These are phyloP conservation scores for Porites lobata DNA, from an alignment of 92 coral and sea anemone species.

Conservation along the genomic window DNA sequence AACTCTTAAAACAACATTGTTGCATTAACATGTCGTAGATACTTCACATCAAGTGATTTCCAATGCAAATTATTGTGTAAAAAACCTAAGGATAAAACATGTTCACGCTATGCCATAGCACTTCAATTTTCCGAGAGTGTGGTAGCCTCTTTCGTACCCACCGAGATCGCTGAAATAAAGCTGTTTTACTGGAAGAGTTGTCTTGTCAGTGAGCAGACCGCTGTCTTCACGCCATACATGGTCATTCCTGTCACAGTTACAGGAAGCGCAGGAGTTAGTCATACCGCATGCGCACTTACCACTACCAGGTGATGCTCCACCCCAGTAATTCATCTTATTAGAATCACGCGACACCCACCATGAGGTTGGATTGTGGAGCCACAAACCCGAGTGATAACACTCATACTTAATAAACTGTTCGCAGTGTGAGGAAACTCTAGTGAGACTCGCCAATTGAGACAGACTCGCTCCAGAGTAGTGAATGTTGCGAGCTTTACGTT, in stretches of 20 bases:
- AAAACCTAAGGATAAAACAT: too few relatives aligned
- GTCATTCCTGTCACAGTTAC: not conserved
- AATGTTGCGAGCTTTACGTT: conserved; percentile 42
- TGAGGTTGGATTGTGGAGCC: too few relatives aligned
- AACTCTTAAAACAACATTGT: too few relatives aligned
- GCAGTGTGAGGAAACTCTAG: conserved; percentile 57
- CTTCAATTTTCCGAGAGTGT: too few relatives aligned
- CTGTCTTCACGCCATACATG: not conserved
- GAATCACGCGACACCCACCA: conserved; percentile 12
- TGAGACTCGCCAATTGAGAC: conserved; percentile 65
- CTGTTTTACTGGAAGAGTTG: not conserved
- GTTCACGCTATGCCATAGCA: too few relatives aligned
- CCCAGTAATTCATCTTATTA: conserved; percentile 4
- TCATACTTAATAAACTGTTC: conserved; percentile 48
- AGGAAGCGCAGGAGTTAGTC: conserved; percentile 15
- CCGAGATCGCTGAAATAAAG: too few relatives aligned
- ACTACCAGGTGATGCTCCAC: conserved; percentile 26
- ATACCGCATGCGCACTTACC: conserved; percentile 36
- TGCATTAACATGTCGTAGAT: too few relatives aligned
- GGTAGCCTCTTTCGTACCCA: too few relatives aligned
- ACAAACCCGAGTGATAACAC: not conserved
- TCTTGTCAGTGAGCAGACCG: not conserved
- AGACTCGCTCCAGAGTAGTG: conserved; percentile 54
- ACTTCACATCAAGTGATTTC: too few relatives aligned
- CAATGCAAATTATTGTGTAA: too few relatives aligned